Evolutionary conservation across 2,113 vertebrate genomes (phyloP).

Genomic region (Etia nguti): DNA sequence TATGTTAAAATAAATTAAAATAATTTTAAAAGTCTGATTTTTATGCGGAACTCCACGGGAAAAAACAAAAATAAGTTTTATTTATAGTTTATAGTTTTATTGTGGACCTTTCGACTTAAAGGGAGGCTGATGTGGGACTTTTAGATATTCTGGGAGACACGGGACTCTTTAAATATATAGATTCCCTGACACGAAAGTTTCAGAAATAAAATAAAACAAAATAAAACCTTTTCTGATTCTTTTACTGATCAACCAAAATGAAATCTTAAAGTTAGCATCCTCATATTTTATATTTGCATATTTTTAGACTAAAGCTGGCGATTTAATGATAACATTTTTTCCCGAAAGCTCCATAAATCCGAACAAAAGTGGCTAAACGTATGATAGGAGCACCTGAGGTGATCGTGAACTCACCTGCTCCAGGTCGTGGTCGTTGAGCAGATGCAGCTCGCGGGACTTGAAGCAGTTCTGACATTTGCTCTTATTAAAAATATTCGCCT

Average conservation of each 20-base stretch:
- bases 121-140: background rate
- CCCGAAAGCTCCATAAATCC: background rate
- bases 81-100: background rate
- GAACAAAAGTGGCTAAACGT: background rate
- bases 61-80: background rate
- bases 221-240: background rate
- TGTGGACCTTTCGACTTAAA: background rate
- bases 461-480: constrained; percentile 74
- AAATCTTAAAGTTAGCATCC: background rate
- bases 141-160: background rate
- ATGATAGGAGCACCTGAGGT: background rate
- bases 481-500: constrained; percentile 69
- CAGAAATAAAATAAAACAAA: background rate
- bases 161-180: background rate
- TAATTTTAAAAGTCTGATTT: background rate
- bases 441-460: constrained; percentile 67
- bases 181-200: background rate
- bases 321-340: accelerated
- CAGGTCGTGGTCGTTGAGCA: constrained; percentile 40
- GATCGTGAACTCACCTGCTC: constrained; percentile 46
- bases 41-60: background rate
- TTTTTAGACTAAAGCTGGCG: background rate
- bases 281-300: background rate
- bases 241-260: background rate
- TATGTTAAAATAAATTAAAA: background rate